Base-by-base conservation (phyloP, 2,113 vertebrate species). In the Callaeas wilsoni region DNA sequence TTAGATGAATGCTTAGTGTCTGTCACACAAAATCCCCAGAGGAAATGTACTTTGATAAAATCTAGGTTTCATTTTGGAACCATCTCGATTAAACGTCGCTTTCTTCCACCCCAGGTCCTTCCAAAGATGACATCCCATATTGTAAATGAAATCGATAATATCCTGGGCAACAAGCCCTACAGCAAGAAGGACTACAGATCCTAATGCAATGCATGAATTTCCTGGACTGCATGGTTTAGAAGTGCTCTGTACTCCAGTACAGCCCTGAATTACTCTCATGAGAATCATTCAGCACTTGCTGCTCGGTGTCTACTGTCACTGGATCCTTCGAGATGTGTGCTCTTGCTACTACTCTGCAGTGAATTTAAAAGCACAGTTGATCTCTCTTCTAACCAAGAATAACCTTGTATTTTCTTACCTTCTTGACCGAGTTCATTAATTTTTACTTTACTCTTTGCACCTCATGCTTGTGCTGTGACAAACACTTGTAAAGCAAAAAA, bases 41-140 rank as follows among this genome's bases (percentile, higher is more conserved):
- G 82, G 70, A 64, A 70, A 68, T 13, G 6, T 56, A 56, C 46
- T 21, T 25, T 52, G 49, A 56, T 84, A 62, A 84, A 67, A 71
- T 50, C 70, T 17, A 7, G 53, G n/a, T 77, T 76, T 65, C 57
- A 69, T 73, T 69, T 65, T 35, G 57, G 49, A 62, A 29, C 57
- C 39, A 4, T 18, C 87, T 76, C 53, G 33, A 86, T 42, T n/a
- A 76, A 73, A 62, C 50, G 4, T 30, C 1, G 1, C 46, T 68
- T 65, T 42, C 69, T 88, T 65, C 84, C 63, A 20, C 78, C 73
- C 53, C 96, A 99, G 99, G 99, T 99, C 79, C 99, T 99, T 95
- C 99, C 99, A 79, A 99, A 99, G 98, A 99, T 99, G 99, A 99
- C 98, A 10, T 99, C 99, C 65, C 99, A 99, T 0, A 97, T 99